Conservation (phyloP, 2,888 invertebrate species). For the Azorinus chamasolen region DNA sequence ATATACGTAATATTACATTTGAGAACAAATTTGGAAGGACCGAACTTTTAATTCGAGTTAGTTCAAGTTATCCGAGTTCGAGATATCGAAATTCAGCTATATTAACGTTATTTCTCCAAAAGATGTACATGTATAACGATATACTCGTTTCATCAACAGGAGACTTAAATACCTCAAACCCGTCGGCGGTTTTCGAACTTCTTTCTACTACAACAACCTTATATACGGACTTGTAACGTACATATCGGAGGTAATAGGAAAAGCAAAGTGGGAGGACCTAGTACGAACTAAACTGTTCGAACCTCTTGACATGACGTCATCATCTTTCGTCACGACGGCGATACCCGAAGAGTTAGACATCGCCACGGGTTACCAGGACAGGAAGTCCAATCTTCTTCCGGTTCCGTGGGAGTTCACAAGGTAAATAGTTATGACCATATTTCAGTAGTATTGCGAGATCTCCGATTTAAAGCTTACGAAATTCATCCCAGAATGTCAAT, state of each 20-base stretch:
- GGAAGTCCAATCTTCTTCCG: conserved; percentile 51
- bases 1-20: too few relatives aligned
- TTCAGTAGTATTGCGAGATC: too few relatives aligned
- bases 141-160: conserved; percentile 55
- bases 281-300: conserved; percentile 74
- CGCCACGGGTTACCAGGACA: conserved; percentile 74
- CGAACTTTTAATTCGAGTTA: too few relatives aligned
- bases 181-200: conserved; percentile 74
- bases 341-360: conserved; percentile 65
- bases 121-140: too few relatives aligned
- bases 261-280: conserved; percentile 80
- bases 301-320: conserved; percentile 80
- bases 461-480: too few relatives aligned
- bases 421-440: conserved; percentile 3
- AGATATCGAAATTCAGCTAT: too few relatives aligned
- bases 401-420: conserved; percentile 52
- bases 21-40: too few relatives aligned
- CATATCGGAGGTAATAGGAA: conserved; percentile 76
- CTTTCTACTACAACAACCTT: conserved; percentile 81
- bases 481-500: too few relatives aligned
- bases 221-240: conserved; percentile 82
- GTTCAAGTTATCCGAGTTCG: too few relatives aligned
- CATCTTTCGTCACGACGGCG: conserved; percentile 77
- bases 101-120: too few relatives aligned
- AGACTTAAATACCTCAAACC: conserved; percentile 63